Percentiles rank a stretch among this genome's conserved stretches.
phyloP scores from a whole-genome alignment of 2,797 vertebrate genomes.

The Hydrolagus colliei region DNA sequence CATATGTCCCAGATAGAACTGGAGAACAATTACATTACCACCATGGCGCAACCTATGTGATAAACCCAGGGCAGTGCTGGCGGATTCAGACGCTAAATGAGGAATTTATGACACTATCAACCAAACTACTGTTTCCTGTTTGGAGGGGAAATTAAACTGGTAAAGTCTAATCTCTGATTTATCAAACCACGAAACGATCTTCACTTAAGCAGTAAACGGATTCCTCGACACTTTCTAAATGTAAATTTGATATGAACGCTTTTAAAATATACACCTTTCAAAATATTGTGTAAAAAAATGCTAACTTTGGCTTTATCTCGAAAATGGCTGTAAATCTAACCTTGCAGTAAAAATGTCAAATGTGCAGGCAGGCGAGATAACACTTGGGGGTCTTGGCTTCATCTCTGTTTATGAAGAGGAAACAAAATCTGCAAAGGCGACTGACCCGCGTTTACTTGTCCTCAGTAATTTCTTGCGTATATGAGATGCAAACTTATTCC shows the following conservation, averaged over 20 bases:
- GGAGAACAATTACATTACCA: slow-evolving; percentile 15
- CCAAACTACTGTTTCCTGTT: slow-evolving; percentile 29
- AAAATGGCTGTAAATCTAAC: slow-evolving; percentile 59
- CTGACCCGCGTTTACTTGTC: slow-evolving; percentile 48
- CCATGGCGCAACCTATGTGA: slow-evolving; percentile 19
- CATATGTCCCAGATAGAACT: slow-evolving; percentile 24
- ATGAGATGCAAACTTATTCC: background rate
- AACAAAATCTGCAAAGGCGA: slow-evolving; percentile 62
- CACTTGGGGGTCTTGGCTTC: slow-evolving; percentile 70
- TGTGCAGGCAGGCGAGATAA: slow-evolving; percentile 65
- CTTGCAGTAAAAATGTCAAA: slow-evolving; percentile 65
- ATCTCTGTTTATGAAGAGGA: slow-evolving; percentile 60
- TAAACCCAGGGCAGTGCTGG: slow-evolving; percentile 11
- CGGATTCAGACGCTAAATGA: slow-evolving; percentile 26
- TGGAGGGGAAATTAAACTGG: slow-evolving; percentile 19
- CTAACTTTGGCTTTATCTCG: slow-evolving; percentile 56
- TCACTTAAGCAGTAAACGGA: background rate
- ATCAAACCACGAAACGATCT: slow-evolving; percentile 16
- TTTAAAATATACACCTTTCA: slow-evolving; percentile 39
- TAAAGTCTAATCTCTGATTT: slow-evolving; percentile 30
- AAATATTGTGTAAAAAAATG: slow-evolving; percentile 46
- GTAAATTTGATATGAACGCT: background rate
- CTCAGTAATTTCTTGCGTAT: background rate
- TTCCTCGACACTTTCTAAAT: slow-evolving; percentile 15
- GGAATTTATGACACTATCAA: slow-evolving; percentile 25